Percentiles rank a stretch among this genome's conserved stretches.
These are phyloP conservation scores for Rhinogobius similis DNA, from an alignment of 2,113 vertebrate species.

Conservation along the genomic window DNA sequence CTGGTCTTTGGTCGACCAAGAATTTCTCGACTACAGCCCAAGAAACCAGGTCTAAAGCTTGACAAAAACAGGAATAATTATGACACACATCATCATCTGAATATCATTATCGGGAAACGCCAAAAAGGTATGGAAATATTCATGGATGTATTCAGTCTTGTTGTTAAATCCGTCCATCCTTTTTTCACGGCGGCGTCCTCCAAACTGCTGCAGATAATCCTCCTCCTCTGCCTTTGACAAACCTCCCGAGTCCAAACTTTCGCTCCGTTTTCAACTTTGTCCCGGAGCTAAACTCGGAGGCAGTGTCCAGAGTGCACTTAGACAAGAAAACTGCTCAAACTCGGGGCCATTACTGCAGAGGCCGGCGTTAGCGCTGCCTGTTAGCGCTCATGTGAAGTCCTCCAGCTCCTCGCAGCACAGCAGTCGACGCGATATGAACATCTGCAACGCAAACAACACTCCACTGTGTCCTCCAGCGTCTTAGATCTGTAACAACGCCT, in stretches of 20 bases:
- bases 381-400: slow-evolving; percentile 15
- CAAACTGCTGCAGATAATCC: not conserved
- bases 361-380: not conserved
- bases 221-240: not conserved
- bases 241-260: slow-evolving; percentile 1
- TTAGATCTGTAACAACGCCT: not conserved
- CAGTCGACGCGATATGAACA: not conserved
- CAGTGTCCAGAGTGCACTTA: not conserved
- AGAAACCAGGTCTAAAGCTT: no score
- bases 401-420: not conserved
- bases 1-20: no score
- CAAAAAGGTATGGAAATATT: no score
- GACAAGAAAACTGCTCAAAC: slow-evolving; percentile 7
- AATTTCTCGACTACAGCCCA: no score
- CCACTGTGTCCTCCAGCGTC: not conserved
- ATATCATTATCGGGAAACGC: no score
- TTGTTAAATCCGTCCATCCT: no score
- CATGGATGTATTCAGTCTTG: no score
- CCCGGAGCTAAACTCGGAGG: no score
- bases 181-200: not conserved
- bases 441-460: not conserved
- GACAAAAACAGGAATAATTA: no score
- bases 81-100: no score
- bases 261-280: not conserved
- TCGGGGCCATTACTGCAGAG: slow-evolving; percentile 13